phyloP scores from a whole-genome alignment of 92 coral and sea anemone species.

The Parazoanthus swiftii region DNA sequence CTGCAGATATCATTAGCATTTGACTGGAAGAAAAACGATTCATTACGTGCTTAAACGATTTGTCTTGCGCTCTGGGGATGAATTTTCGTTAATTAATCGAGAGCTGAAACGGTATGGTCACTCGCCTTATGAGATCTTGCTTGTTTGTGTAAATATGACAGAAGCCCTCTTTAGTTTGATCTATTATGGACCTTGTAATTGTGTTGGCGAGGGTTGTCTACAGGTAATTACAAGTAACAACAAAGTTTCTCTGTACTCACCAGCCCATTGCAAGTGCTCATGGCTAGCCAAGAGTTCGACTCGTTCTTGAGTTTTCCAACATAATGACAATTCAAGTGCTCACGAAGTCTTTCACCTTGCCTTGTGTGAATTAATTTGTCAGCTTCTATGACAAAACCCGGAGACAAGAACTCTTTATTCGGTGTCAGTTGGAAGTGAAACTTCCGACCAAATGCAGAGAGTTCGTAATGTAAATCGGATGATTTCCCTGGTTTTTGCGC shows the following conservation, averaged over 20 bases:
- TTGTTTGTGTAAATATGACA: constrained; percentile 34
- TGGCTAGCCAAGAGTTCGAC: constrained; percentile 69
- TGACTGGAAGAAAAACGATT: neutral
- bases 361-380: constrained; percentile 48
- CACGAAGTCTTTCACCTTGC: constrained; percentile 46
- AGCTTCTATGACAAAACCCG: constrained; percentile 72
- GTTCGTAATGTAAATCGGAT: constrained; percentile 59
- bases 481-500: constrained; percentile 3
- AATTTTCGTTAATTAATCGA: constrained; percentile 13
- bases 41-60: constrained; percentile 29
- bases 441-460: constrained; percentile 69
- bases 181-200: constrained; percentile 8
- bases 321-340: constrained; percentile 74
- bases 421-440: constrained; percentile 70
- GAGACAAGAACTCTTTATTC: constrained; percentile 60
- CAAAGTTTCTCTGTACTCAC: constrained; percentile 56
- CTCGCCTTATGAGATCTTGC: neutral
- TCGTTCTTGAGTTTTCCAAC: constrained; percentile 77
- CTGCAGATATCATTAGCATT: constrained; percentile 1
- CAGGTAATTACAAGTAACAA: constrained; percentile 5
- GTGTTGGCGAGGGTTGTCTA: constrained; percentile 33
- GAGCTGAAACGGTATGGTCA: neutral
- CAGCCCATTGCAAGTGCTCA: constrained; percentile 92
- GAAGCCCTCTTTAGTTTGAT: constrained; percentile 18
- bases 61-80: constrained; percentile 12